Evolutionary conservation across 2,888 invertebrate genomes (phyloP).

Genomic region (Eristalis intricaria): DNA sequence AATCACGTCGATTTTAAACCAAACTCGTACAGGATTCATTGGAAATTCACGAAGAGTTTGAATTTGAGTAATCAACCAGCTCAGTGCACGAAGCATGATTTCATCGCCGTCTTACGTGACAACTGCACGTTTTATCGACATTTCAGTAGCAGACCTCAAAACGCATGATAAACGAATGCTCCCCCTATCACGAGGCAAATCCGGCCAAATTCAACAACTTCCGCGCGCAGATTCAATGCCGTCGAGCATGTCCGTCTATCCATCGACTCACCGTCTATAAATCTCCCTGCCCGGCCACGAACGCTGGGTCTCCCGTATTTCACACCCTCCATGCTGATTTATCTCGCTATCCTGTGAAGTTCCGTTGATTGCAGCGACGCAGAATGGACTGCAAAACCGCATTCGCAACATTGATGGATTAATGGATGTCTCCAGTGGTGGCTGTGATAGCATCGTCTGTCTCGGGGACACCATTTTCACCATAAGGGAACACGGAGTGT

Average conservation of each 20-base stretch:
- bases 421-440: constrained; percentile 60
- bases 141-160: background rate
- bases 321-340: constrained; percentile 61
- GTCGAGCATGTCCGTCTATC: constrained; percentile 1
- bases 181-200: background rate
- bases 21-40: too few species aligned
- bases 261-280: constrained; percentile 26
- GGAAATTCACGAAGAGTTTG: background rate
- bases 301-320: constrained; percentile 46
- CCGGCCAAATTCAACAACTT: constrained; percentile 49
- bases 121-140: background rate
- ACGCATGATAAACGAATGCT: background rate
- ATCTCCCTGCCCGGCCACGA: constrained; percentile 22
- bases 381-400: constrained; percentile 63
- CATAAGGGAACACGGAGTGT: constrained; percentile 13
- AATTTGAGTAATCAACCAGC: background rate
- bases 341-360: constrained; percentile 43
- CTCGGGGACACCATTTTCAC: constrained; percentile 37
- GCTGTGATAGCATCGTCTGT: constrained; percentile 32
- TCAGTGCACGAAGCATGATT: background rate
- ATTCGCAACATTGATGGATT: constrained; percentile 64
- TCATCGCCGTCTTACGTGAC: background rate
- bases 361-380: constrained; percentile 61
- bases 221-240: background rate
- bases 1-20: too few species aligned